Base-by-base conservation (phyloP, 2,797 vertebrate species). In the Cirrhinus molitorella region DNA sequence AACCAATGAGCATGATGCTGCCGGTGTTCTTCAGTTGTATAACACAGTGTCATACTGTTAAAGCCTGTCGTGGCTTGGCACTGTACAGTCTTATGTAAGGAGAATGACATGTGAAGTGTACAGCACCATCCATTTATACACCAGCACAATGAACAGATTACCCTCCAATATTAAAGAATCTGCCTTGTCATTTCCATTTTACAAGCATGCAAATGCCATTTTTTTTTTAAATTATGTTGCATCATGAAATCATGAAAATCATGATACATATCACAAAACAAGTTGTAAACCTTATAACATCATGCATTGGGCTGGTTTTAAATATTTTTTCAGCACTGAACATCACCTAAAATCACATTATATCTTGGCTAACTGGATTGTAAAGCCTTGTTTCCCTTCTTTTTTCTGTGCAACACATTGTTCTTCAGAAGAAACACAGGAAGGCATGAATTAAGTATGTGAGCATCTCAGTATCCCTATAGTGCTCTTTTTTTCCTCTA, bases 21-120 rank as follows among this genome's bases (percentile, higher is more conserved):
- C 16, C 43, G 23, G 17, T 77, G 75, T 77, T 19, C 28, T 65
- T 75, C 45, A 61, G 19, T 63, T 59, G 65, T 28, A 47, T 73
- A 43, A 31, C 40, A n/a, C 51, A 81, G 43, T 83, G 23, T 72
- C 70, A 72, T 34, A 72, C 70, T 72, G 45, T 76, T 57, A 61
- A 61, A 11, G 57, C 55, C n/a, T 77, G 74, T 19, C 23, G 21
- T 77, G 40, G 23, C 55, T 61, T 74, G 37, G 53, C 14, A 76
- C 51, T 43, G 55, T 76, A 77, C 19, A 55, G 40, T 28, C 57
- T 77, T 63, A 45, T 59, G 37, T 77, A 45, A 28, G 23, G 37
- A 63, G 9, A 77, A 77, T 63, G 75, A 61, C 37, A 45, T 57
- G 13, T 45, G 55, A 77, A 45, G 40, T 9, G 25, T 77, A 8